Conservation (phyloP, 2,888 invertebrate genomes). For the Xylocampa areola region DNA sequence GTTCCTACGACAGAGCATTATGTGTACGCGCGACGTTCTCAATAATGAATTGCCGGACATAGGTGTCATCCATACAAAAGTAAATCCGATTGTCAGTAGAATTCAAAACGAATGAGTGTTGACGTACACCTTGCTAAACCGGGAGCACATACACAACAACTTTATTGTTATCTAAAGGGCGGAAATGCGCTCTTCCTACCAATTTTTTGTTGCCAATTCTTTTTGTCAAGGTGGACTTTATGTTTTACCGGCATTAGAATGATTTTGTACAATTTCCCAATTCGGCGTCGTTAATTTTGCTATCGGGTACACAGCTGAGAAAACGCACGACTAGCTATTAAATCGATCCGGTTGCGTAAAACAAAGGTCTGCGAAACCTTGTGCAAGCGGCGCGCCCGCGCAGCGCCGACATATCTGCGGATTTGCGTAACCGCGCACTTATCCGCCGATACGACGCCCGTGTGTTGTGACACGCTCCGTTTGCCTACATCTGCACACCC, state of each 20-base stretch:
- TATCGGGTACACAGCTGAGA: constrained; percentile 83
- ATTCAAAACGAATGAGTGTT: constrained; percentile 66
- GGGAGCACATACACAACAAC: constrained; percentile 63
- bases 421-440: constrained; percentile 89
- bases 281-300: constrained; percentile 68
- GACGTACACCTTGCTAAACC: constrained; percentile 65
- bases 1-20: constrained; percentile 60
- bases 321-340: constrained; percentile 88
- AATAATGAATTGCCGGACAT: constrained; percentile 79
- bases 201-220: constrained; percentile 62
- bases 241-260: constrained; percentile 46
- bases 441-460: constrained; percentile 85
- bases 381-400: constrained; percentile 88
- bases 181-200: constrained; percentile 67
- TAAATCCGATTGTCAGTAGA: constrained; percentile 74
- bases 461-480: constrained; percentile 86
- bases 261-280: constrained; percentile 68
- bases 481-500: constrained; percentile 77
- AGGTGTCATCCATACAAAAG: constrained; percentile 78
- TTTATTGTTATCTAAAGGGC: constrained; percentile 65
- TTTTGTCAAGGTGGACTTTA: constrained; percentile 44
- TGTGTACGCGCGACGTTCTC: constrained; percentile 66
- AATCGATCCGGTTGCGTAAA: constrained; percentile 89
- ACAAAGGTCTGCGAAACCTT: constrained; percentile 90
- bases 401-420: constrained; percentile 87